Conservation (phyloP, 2,113 vertebrate genomes). For the Cavia porcellus region DNA sequence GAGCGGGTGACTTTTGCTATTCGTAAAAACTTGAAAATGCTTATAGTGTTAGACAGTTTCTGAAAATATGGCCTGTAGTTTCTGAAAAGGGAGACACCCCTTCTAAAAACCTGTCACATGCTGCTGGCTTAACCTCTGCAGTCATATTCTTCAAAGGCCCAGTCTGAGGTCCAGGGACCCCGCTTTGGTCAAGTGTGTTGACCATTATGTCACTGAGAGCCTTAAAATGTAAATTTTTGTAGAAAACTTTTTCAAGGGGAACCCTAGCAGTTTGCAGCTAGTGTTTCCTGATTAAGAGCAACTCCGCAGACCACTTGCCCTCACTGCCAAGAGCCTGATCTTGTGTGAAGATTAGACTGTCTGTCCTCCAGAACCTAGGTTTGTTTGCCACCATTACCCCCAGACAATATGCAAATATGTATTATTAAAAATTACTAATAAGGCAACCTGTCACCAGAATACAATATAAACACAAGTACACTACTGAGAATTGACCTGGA, state of each 20-base stretch:
- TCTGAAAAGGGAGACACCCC: neutral
- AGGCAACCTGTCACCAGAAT: neutral
- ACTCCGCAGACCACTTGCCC: neutral
- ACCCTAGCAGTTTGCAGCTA: neutral
- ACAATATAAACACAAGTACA: neutral
- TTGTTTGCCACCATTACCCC: neutral
- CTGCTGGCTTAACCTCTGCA: neutral
- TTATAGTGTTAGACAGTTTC: neutral
- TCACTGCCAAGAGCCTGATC: neutral
- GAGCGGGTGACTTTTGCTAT: neutral
- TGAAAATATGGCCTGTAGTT: neutral
- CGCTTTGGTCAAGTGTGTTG: neutral
- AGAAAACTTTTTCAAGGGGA: neutral
- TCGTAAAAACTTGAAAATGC: neutral
- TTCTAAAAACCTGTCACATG: neutral
- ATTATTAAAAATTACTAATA: neutral
- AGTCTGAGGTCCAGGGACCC: neutral
- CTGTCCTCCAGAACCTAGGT: neutral
- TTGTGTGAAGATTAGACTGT: neutral
- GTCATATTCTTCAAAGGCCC: neutral
- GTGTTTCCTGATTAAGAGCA: neutral
- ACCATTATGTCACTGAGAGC: neutral
- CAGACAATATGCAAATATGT: neutral
- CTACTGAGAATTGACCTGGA: constrained; percentile 4
- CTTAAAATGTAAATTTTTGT: neutral